Conservation (phyloP, 2,888 invertebrate genomes). For the Nesidiocoris tenuis region DNA sequence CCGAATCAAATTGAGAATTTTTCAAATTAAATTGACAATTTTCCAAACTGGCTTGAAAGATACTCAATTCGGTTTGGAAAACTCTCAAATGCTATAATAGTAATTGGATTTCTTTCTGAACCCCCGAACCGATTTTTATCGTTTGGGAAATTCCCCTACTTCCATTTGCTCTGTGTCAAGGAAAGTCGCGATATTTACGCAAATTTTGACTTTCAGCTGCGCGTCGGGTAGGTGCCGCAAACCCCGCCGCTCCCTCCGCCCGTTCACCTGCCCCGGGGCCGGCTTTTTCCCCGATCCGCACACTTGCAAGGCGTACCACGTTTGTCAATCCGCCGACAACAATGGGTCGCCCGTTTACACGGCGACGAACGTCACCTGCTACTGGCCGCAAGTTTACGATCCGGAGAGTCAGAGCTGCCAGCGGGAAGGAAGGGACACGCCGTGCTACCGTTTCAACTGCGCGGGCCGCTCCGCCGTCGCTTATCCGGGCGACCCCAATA, state of each 20-base stretch:
- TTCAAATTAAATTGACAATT: too few relatives aligned
- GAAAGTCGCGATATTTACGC: too few relatives aligned
- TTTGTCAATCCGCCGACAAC: not conserved
- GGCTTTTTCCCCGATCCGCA: slow-evolving; percentile 20
- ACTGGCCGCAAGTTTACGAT: slow-evolving; percentile 27
- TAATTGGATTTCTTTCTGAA: too few relatives aligned
- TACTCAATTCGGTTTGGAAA: too few relatives aligned
- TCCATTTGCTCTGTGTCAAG: too few relatives aligned
- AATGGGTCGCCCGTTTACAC: not conserved
- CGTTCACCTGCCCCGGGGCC: slow-evolving; percentile 19
- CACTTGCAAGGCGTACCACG: slow-evolving; percentile 30
- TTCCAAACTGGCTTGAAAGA: too few relatives aligned
- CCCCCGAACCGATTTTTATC: too few relatives aligned
- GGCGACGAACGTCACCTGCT: not conserved
- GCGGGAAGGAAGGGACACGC: not conserved
- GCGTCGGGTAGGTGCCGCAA: too few relatives aligned
- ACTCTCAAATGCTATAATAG: too few relatives aligned
- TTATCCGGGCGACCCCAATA: slow-evolving; percentile 30
- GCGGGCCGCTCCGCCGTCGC: not conserved
- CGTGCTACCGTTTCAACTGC: slow-evolving; percentile 31
- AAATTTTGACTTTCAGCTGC: too few relatives aligned
- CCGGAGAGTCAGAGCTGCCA: slow-evolving; percentile 12
- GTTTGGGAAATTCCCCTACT: too few relatives aligned
- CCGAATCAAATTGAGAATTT: too few relatives aligned
- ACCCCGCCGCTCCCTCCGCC: not conserved